Evolutionary conservation across 2,113 vertebrate genomes (phyloP).

Genomic region (Alosa alosa): DNA sequence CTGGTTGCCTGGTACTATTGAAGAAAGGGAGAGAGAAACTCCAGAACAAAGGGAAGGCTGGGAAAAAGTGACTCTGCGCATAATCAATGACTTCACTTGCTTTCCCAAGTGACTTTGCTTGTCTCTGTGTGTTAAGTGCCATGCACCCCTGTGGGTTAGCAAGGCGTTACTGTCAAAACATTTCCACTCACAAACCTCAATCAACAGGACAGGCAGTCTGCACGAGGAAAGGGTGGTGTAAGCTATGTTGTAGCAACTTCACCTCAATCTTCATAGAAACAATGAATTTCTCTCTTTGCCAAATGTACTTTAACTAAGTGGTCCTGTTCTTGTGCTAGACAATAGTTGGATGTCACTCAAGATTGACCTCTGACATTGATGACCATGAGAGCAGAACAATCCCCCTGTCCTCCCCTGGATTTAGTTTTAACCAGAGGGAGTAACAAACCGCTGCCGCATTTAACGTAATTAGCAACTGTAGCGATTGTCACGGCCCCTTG

Average conservation of each 20-base stretch:
- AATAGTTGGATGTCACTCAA: background rate
- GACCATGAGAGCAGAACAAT: constrained; percentile 9
- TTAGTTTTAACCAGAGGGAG: constrained; percentile 17
- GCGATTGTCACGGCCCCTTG: constrained; percentile 56
- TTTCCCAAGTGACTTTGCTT: constrained; percentile 2
- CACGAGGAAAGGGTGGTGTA: background rate
- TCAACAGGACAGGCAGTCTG: background rate
- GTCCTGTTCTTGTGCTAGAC: background rate
- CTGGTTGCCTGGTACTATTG: constrained; percentile 32
- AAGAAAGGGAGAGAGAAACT: constrained; percentile 22
- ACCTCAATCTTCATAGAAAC: background rate
- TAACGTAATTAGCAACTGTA: constrained; percentile 55
- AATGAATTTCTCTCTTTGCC: background rate
- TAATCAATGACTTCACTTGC: constrained; percentile 31
- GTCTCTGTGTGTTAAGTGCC: background rate
- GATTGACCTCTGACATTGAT: constrained; percentile 4
- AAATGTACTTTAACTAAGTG: background rate
- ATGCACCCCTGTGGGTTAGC: background rate
- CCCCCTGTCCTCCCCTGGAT: background rate
- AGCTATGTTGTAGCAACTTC: background rate
- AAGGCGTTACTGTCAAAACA: background rate
- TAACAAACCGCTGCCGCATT: background rate
- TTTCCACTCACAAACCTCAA: background rate
- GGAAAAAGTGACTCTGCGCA: constrained; percentile 2
- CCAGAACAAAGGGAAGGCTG: constrained; percentile 30